These are phyloP conservation scores for Polia nebulosa DNA, from an alignment of 2,888 invertebrate species.

Conservation along the genomic window DNA sequence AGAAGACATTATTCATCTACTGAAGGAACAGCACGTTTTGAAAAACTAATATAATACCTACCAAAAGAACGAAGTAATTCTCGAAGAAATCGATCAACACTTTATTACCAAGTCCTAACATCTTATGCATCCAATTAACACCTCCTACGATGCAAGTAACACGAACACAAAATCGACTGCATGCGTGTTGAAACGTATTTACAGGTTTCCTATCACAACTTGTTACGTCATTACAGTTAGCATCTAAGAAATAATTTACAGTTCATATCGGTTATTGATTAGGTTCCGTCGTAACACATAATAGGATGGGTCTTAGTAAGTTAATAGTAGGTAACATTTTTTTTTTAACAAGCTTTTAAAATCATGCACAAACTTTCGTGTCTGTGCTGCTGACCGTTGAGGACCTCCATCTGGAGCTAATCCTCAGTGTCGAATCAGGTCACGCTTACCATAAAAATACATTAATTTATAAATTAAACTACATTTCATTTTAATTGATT, in stretches of 20 bases:
- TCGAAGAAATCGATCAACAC: conserved; percentile 13
- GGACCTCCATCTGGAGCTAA: too few relatives aligned
- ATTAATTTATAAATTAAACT: too few relatives aligned
- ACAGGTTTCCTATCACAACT: conserved; percentile 22
- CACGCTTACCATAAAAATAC: too few relatives aligned
- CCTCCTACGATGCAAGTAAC: conserved; percentile 19
- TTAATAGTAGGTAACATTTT: too few relatives aligned
- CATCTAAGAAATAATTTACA: conserved; percentile 20
- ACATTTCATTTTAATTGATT: too few relatives aligned
- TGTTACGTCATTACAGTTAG: conserved; percentile 35
- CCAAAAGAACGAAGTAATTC: not conserved
- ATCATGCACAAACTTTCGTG: too few relatives aligned
- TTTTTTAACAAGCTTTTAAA: too few relatives aligned
- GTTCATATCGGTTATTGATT: conserved; percentile 39
- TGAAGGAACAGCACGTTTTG: not conserved
- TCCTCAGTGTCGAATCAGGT: too few relatives aligned
- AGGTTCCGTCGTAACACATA: not conserved
- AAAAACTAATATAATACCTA: not conserved
- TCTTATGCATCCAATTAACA: conserved; percentile 21
- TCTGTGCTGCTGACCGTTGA: too few relatives aligned
- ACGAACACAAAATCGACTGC: conserved; percentile 26
- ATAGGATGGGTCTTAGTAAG: too few relatives aligned
- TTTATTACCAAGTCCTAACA: conserved; percentile 2
- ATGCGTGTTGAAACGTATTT: conserved; percentile 9
- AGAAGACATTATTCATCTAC: not conserved